These are phyloP conservation scores for Patella depressa DNA, from an alignment of 2,888 invertebrate species.

Conservation along the genomic window DNA sequence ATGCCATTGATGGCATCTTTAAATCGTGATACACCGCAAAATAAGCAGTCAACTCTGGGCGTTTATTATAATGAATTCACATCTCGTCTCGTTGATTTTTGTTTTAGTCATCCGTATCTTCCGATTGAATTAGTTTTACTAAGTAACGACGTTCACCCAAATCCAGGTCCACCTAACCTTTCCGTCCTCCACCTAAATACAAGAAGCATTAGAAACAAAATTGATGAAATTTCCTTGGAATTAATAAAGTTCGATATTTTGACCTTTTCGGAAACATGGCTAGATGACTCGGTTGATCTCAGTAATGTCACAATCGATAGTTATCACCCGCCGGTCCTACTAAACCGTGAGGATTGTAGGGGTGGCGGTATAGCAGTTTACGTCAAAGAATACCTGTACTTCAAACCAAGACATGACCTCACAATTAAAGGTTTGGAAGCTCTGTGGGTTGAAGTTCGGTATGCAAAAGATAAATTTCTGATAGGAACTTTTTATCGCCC, in stretches of 20 bases:
- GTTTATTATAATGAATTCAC: no score
- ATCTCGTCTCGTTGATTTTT: no score
- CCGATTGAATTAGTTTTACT: no score
- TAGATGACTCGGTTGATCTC: background rate
- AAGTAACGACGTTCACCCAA: background rate
- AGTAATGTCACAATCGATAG: background rate
- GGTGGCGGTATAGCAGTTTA: conserved; percentile 2
- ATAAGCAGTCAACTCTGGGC: no score
- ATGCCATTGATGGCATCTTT: no score
- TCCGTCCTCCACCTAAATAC: background rate
- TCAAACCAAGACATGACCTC: conserved; percentile 7
- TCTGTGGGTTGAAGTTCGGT: background rate
- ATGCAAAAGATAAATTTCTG: background rate
- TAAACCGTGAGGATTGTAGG: background rate
- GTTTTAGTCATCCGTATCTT: no score
- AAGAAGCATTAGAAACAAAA: background rate
- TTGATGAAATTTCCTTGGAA: background rate
- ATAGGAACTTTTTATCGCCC: background rate
- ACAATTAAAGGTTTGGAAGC: background rate
- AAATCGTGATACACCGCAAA: no score
- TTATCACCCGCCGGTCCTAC: background rate
- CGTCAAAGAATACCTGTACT: background rate
- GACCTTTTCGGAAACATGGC: conserved; percentile 6
- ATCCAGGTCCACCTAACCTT: background rate
- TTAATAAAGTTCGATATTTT: background rate